Evolutionary conservation across 1,140 invertebrate genomes (phyloP), one percentile per base, ranked within the genome.

Genomic region (Leptestheria dahalacensis): DNA sequence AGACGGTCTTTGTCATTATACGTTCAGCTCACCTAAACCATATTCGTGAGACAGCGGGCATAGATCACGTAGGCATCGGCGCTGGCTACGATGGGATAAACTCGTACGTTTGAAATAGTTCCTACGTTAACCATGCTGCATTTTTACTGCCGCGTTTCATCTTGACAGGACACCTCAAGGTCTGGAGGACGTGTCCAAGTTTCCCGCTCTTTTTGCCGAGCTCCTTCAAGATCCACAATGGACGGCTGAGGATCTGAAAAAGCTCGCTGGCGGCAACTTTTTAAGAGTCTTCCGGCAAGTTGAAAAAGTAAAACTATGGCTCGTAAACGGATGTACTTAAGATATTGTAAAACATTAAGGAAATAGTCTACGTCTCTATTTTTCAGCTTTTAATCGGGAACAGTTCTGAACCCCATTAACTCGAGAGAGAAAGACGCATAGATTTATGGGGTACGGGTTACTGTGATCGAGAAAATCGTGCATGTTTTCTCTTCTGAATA

Each of bases 1-100:
- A 33, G 28, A n/a, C 18, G 58, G 53, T 60, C 28, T 58, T 66
- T 79, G n/a, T n/a, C n/a, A n/a, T n/a, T n/a, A n/a, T n/a, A n/a
- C n/a, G n/a, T 77, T 68, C 78, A 93, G 90, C 88, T 61, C 89
- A 93, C 70, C 91, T 93, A 54, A 89, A 91, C 67, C 83, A 92
- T 70, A 88, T 92, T 64, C 75, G 82, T 56, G 73, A 74, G 49
- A 79, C 82, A 57, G 85, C 85, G 62, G 90, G 90, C 62, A 82
- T 90, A 65, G 88, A 95, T 76, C 83, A 88, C 72, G 86, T 91
- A 62, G 88, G 88, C 49, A 78, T 91, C 57, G 87, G 88, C 63
- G 86, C 86, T 55, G 88, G 86, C 65, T 91, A 85, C 73, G 87
- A 91, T 71, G 88, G 88, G 68, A 90, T 91, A 73, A 89, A 90